A percentile compares a stretch with the other conserved stretches of the same genome.
phyloP scores from a whole-genome alignment of 1,140 invertebrate genomes.

The Tetramorium alpestre region DNA sequence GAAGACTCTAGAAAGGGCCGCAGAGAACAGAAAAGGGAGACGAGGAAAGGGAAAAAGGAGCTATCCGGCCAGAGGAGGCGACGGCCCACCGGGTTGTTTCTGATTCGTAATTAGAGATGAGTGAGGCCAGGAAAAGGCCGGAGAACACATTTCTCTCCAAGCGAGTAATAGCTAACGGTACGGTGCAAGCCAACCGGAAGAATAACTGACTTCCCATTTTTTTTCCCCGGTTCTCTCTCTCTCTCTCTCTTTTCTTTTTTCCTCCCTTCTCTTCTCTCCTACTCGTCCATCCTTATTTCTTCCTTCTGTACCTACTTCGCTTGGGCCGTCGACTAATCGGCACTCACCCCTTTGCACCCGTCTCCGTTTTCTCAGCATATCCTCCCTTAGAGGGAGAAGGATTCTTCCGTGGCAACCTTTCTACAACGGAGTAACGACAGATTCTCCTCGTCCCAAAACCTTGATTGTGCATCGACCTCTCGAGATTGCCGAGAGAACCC shows the following conservation, averaged over 20 bases:
- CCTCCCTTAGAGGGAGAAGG: conserved; percentile 9
- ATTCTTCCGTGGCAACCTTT: conserved; percentile 44
- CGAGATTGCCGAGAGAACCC: conserved; percentile 38
- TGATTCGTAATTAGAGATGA: conserved; percentile 84
- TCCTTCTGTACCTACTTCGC: conserved; percentile 12
- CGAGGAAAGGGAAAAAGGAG: background rate
- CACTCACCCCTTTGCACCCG: conserved; percentile 15
- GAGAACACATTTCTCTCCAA: conserved; percentile 78
- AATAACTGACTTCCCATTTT: conserved; percentile 72
- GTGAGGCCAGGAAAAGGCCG: conserved; percentile 71
- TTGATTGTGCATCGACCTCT: conserved; percentile 63
- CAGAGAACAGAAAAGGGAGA: conserved; percentile 30
- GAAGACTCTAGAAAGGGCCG: conserved; percentile 46
- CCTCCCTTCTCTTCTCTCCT: too few relatives aligned
- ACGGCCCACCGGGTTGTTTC: conserved; percentile 78
- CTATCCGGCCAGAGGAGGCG: conserved; percentile 46
- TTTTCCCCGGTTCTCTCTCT: background rate
- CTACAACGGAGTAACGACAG: conserved; percentile 55
- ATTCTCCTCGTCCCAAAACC: conserved; percentile 55
- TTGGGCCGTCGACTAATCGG: conserved; percentile 38
- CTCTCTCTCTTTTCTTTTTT: background rate
- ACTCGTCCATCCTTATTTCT: background rate
- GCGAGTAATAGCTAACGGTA: conserved; percentile 75
- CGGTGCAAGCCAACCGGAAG: conserved; percentile 73
- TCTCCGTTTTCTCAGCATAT: background rate